Conservation (phyloP, 2,888 invertebrate species). For the Hyles lineata region DNA sequence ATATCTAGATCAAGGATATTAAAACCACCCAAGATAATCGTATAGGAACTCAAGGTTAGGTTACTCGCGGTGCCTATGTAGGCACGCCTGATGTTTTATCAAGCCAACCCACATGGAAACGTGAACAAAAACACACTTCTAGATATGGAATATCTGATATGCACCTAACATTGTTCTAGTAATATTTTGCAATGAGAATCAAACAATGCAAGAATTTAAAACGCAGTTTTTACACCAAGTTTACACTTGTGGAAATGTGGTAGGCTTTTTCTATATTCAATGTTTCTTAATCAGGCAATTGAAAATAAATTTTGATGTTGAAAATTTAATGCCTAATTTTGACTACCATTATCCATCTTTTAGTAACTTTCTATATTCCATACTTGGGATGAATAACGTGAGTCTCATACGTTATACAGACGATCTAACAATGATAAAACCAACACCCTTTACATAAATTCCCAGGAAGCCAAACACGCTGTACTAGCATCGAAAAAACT, state of each 20-base stretch:
- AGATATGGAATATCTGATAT: constrained; percentile 6
- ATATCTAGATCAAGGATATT: constrained; percentile 15
- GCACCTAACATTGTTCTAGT: neutral
- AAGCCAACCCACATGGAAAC: constrained; percentile 10
- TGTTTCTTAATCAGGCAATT: too few species aligned
- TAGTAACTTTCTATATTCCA: too few species aligned
- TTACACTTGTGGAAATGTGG: too few species aligned
- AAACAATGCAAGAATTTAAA: neutral
- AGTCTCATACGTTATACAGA: too few species aligned
- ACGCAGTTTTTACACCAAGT: neutral
- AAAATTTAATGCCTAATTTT: too few species aligned
- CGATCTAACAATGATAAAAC: too few species aligned
- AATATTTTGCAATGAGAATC: neutral
- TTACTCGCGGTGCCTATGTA: neutral
- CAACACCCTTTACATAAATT: neutral
- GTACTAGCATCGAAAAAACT: neutral
- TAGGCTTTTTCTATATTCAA: too few species aligned
- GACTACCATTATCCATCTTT: too few species aligned
- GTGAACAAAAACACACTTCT: neutral
- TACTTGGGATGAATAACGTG: too few species aligned
- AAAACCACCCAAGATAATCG: constrained; percentile 1
- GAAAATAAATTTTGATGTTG: too few species aligned
- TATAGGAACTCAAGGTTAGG: constrained; percentile 7
- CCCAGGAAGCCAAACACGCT: neutral
- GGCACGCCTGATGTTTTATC: constrained; percentile 6